Evolutionary conservation across 2,888 invertebrate genomes (phyloP), one percentile per base, ranked within the genome.

Genomic region (Chymomyza amoena): DNA sequence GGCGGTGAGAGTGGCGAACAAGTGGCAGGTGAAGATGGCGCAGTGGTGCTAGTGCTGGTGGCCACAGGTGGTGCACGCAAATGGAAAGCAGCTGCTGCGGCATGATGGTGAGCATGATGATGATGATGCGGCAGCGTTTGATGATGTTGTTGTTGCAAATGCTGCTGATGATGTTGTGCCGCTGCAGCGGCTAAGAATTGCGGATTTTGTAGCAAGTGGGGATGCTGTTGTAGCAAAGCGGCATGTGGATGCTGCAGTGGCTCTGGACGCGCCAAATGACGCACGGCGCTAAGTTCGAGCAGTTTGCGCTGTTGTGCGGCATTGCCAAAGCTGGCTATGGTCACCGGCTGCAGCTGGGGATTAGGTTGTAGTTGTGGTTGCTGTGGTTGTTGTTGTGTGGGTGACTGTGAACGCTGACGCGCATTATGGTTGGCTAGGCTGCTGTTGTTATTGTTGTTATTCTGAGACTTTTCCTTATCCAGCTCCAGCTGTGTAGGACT

Each of bases 211-310:
- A 90, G 75, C 66, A 90, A 66, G 66, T 90, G 90, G 32, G 90
- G 90, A 82, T 90, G 90, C 60, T 90, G 90, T 66, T 90, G 90
- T 57, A 90, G 61, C 51, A 90, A 63, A 2, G 89, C 89, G 0
- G 90, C 90, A 75, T 90, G 90, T 60, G 90, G 89, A 82, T 91
- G 91, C 72, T 90, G 90, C 72, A 90, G 68, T 28, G 91, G 91
- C 70, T 91, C 91, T 15, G 91, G 90, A 1, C 90, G 78, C 7
- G 90, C 89, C 69, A 91, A 75, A 36, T 90, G 90, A 18, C 91
- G 78, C 15, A 73, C 75, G 9, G 79, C 83, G 56, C 79, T 82
- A 51, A 89, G 68, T 61, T 91, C 91, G 20, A 91, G 75, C 13
- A 90, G 70, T 68, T 91, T 91, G 20, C 90, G 84, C 61, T 84